Evolutionary conservation across 2,113 vertebrate species (phyloP).

Genomic region (Mus musculus): GRCm39 chr7:103543001-103543500

Average conservation of each 20-base stretch:
- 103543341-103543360: background rate
- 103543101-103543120: rapidly evolving
- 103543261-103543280: background rate
- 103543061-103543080: background rate
- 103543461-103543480: background rate
- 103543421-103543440: background rate
- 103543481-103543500: background rate
- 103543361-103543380: background rate
- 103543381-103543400: background rate
- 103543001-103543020: background rate
- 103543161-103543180: background rate
- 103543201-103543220: background rate
- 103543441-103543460: background rate
- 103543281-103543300: background rate
- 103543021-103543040: background rate
- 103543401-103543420: background rate
- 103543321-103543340: background rate
- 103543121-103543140: background rate
- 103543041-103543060: background rate
- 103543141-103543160: background rate
- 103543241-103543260: constrained; percentile 25
- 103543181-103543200: background rate
- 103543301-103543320: background rate
- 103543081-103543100: background rate
- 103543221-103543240: background rate